Evolutionary conservation across 1,140 invertebrate genomes (phyloP).

Genomic region (Asobara japonica): DNA sequence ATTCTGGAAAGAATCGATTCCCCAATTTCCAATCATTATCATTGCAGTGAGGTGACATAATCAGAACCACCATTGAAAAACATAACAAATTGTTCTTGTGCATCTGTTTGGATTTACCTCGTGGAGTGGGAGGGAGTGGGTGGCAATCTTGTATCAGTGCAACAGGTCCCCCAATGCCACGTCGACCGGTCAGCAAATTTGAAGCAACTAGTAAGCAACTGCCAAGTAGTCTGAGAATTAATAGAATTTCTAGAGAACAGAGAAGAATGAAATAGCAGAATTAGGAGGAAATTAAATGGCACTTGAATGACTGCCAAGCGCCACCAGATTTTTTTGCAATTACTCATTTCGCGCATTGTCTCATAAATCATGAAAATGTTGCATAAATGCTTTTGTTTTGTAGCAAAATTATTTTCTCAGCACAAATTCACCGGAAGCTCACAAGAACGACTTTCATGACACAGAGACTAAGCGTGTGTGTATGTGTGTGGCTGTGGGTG

Average conservation of each 20-base stretch:
- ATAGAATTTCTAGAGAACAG: background rate
- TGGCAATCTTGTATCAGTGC: conserved; percentile 3
- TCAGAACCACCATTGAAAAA: too few species aligned
- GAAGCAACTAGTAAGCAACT: conserved; percentile 10
- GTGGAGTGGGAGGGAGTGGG: background rate
- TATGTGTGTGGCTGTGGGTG: too few species aligned
- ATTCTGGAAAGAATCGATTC: too few species aligned
- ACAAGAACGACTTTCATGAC: too few species aligned
- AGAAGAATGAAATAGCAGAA: background rate
- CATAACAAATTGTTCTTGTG: background rate
- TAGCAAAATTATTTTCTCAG: too few species aligned
- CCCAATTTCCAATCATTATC: too few species aligned
- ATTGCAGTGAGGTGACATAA: too few species aligned
- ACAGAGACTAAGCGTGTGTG: too few species aligned
- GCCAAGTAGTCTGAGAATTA: background rate
- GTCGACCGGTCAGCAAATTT: conserved; percentile 5
- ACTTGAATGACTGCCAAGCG: conserved; percentile 8
- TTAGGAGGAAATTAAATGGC: background rate
- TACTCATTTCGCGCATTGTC: background rate
- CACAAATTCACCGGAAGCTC: too few species aligned
- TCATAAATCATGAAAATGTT: too few species aligned
- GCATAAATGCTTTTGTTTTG: too few species aligned
- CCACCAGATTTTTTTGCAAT: background rate
- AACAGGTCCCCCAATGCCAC: conserved; percentile 22
- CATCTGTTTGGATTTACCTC: background rate